phyloP scores from a whole-genome alignment of 2,888 invertebrate species.

The Euzetes globulus region DNA sequence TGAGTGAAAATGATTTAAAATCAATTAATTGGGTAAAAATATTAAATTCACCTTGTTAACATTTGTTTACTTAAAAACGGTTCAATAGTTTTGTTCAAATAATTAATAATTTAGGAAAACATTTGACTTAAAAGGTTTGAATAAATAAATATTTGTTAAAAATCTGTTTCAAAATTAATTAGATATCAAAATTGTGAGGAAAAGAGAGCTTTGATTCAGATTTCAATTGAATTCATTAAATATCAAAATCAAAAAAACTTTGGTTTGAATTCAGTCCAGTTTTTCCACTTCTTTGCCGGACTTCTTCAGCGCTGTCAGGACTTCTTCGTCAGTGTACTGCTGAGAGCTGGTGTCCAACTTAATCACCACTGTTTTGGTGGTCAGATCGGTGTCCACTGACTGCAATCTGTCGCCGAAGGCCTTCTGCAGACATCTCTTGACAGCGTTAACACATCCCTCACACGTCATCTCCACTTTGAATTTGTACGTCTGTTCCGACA shows the following conservation, averaged over 20 bases:
- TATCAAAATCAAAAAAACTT: background rate
- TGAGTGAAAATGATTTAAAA: too few relatives aligned
- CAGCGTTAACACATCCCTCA: conserved; percentile 27
- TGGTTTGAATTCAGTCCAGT: background rate
- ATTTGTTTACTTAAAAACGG: too few relatives aligned
- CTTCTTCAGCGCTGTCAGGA: conserved; percentile 28
- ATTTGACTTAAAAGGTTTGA: background rate
- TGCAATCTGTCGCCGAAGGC: conserved; percentile 27
- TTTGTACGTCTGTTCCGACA: conserved; percentile 8
- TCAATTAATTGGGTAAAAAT: too few relatives aligned
- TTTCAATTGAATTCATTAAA: background rate
- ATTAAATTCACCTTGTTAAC: too few relatives aligned
- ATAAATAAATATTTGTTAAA: background rate
- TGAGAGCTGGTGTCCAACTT: background rate
- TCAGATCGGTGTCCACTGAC: conserved; percentile 29
- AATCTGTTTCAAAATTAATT: background rate
- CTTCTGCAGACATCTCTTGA: conserved; percentile 29
- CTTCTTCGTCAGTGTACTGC: conserved; percentile 27
- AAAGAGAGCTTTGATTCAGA: background rate
- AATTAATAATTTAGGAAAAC: too few relatives aligned
- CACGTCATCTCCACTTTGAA: conserved; percentile 33
- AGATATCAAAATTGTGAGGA: background rate
- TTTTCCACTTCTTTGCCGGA: conserved; percentile 17
- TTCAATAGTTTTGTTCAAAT: too few relatives aligned
- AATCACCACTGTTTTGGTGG: conserved; percentile 20